phyloP scores from a whole-genome alignment of 1,140 invertebrate genomes.

The Nymphalis io region DNA sequence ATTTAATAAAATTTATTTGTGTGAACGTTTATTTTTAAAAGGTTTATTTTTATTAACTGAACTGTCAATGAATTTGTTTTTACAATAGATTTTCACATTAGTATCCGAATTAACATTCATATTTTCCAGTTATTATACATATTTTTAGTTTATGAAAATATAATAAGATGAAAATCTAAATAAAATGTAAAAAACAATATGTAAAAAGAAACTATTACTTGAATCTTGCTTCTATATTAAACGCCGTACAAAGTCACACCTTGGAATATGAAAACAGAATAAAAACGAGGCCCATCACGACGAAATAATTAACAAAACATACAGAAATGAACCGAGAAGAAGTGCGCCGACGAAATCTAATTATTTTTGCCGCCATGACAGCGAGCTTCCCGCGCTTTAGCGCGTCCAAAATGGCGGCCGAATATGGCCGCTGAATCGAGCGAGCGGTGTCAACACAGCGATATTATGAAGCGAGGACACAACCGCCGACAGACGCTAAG shows the following conservation, averaged over 20 bases:
- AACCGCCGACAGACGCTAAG: conserved; percentile 66
- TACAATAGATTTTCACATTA: background rate
- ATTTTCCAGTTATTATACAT: too few species aligned
- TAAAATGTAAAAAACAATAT: background rate
- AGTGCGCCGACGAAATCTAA: conserved; percentile 67
- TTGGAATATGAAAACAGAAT: conserved; percentile 14
- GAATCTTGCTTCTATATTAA: background rate
- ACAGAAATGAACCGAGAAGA: conserved; percentile 69
- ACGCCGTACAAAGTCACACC: conserved; percentile 10
- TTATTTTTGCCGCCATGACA: conserved; percentile 74
- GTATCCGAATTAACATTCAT: background rate
- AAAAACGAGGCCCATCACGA: conserved; percentile 27
- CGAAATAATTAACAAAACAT: conserved; percentile 73
- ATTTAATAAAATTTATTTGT: conserved; percentile 46
- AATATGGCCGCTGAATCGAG: conserved; percentile 54
- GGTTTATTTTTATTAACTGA: conserved; percentile 17
- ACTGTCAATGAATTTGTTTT: background rate
- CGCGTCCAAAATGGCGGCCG: conserved; percentile 63
- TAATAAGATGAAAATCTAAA: background rate
- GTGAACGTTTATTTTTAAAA: conserved; percentile 40
- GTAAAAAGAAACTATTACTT: background rate
- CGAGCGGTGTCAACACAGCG: conserved; percentile 60
- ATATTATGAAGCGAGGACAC: conserved; percentile 68
- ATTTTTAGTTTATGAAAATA: too few species aligned
- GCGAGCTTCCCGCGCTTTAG: conserved; percentile 65